phyloP scores from a whole-genome alignment of 2,888 invertebrate genomes.

The Ametastegia equiseti region DNA sequence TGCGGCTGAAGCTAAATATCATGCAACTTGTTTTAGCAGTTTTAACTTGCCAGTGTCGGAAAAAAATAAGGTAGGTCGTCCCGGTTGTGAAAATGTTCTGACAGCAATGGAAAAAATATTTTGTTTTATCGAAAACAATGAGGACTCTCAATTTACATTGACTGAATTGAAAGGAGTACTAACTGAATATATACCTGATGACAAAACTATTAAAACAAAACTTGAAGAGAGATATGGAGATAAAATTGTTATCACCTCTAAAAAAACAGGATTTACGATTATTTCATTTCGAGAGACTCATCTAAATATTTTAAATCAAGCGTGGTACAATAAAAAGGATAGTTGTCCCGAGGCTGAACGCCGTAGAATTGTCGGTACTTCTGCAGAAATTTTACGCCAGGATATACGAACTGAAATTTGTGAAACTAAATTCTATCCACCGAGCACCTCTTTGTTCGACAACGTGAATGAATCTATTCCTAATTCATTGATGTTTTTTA shows the following conservation, averaged over 20 bases:
- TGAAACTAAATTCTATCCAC: slow-evolving; percentile 19
- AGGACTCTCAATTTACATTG: slow-evolving; percentile 54
- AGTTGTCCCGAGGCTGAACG: too few species aligned
- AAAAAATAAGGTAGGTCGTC: slow-evolving; percentile 67
- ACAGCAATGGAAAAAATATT: slow-evolving; percentile 69
- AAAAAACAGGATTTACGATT: background rate
- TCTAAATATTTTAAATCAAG: too few species aligned
- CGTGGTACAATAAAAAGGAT: too few species aligned
- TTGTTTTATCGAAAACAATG: slow-evolving; percentile 54
- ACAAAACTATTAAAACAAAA: slow-evolving; percentile 17
- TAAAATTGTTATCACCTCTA: slow-evolving; percentile 7
- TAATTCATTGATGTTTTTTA: slow-evolving; percentile 53
- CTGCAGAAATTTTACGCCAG: slow-evolving; percentile 5
- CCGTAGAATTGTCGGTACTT: background rate
- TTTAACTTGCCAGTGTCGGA: slow-evolving; percentile 61
- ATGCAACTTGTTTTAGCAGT: slow-evolving; percentile 62
- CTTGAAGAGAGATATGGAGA: slow-evolving; percentile 1
- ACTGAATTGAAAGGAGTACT: slow-evolving; percentile 48
- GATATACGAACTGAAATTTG: background rate
- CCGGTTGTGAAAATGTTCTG: slow-evolving; percentile 63
- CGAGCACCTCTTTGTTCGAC: slow-evolving; percentile 64
- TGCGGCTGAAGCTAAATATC: slow-evolving; percentile 67
- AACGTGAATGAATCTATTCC: slow-evolving; percentile 76
- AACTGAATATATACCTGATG: background rate
- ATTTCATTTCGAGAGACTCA: too few species aligned